Evolutionary conservation across 1,140 invertebrate genomes (phyloP).

Genomic region (Drosophila navojoa): DNA sequence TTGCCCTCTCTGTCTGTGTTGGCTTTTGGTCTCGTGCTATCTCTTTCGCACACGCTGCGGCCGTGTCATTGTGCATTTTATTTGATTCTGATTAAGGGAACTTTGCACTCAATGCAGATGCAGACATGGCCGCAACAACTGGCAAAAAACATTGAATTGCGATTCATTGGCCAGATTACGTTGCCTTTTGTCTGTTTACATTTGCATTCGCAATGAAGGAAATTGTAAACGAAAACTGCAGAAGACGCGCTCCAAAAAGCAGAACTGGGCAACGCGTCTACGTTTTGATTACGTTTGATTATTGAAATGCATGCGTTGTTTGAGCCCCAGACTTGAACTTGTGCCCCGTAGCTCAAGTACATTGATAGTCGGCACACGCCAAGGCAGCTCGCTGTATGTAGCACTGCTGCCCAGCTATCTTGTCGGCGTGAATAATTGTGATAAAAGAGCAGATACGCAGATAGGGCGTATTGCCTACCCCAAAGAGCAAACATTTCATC

Average conservation of each 20-base stretch:
- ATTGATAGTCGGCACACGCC: conserved; percentile 26
- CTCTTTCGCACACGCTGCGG: background rate
- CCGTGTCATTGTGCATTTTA: conserved; percentile 41
- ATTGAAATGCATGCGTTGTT: conserved; percentile 21
- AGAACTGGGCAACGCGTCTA: conserved; percentile 1
- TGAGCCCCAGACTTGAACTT: conserved; percentile 16
- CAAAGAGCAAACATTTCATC: conserved; percentile 35
- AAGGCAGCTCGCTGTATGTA: background rate
- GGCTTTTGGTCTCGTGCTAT: background rate
- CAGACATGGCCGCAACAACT: conserved; percentile 26
- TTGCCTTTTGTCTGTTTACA: conserved; percentile 52
- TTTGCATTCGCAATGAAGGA: conserved; percentile 61
- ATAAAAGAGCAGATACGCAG: conserved; percentile 12
- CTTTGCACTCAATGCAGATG: conserved; percentile 59
- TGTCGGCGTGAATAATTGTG: conserved; percentile 6
- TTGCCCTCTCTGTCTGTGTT: conserved; percentile 1
- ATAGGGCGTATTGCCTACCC: background rate
- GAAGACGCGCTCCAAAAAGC: conserved; percentile 22
- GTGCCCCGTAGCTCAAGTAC: background rate
- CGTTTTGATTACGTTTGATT: conserved; percentile 19
- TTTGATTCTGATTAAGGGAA: conserved; percentile 72
- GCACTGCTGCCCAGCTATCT: conserved; percentile 18
- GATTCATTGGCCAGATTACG: conserved; percentile 60
- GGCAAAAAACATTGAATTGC: conserved; percentile 27
- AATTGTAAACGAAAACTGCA: conserved; percentile 56